Evolutionary conservation across 2,113 vertebrate genomes (phyloP).

Genomic region (Melospiza georgiana): DNA sequence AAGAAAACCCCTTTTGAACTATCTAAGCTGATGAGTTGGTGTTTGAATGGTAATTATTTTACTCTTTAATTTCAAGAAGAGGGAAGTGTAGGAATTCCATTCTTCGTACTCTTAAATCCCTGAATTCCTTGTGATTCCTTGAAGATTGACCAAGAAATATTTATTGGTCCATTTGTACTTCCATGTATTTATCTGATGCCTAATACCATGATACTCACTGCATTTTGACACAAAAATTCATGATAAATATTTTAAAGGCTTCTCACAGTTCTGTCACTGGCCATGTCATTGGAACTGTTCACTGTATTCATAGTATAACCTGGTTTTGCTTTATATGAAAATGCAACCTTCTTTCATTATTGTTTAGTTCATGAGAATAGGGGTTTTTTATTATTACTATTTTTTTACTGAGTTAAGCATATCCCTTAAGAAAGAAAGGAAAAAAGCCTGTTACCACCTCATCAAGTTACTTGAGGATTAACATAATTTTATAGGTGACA

Average conservation of each 20-base stretch:
- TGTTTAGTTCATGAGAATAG: not conserved
- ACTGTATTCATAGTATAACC: not conserved
- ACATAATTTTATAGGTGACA: conserved; percentile 23
- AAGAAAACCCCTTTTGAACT: not conserved
- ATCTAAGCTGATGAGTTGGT: conserved; percentile 16
- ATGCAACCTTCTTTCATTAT: not conserved
- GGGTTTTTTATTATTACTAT: not conserved
- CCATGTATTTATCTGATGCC: not conserved
- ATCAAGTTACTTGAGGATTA: conserved; percentile 28
- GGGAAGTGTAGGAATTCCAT: not conserved
- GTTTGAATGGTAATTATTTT: conserved; percentile 53
- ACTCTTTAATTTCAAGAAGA: conserved; percentile 42
- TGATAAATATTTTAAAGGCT: not conserved
- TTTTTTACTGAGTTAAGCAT: conserved; percentile 30
- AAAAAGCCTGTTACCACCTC: not conserved
- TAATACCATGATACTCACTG: not conserved
- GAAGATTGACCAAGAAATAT: not conserved
- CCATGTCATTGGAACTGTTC: not conserved
- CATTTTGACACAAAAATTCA: not conserved
- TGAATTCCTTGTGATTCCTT: not conserved
- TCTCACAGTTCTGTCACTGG: not conserved
- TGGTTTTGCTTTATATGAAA: not conserved
- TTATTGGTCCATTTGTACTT: not conserved
- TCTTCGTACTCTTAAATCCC: not conserved
- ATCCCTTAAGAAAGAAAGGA: not conserved